Evolutionary conservation across 1,140 invertebrate genomes (phyloP).

Genomic region (Mesaphorura yosii): DNA sequence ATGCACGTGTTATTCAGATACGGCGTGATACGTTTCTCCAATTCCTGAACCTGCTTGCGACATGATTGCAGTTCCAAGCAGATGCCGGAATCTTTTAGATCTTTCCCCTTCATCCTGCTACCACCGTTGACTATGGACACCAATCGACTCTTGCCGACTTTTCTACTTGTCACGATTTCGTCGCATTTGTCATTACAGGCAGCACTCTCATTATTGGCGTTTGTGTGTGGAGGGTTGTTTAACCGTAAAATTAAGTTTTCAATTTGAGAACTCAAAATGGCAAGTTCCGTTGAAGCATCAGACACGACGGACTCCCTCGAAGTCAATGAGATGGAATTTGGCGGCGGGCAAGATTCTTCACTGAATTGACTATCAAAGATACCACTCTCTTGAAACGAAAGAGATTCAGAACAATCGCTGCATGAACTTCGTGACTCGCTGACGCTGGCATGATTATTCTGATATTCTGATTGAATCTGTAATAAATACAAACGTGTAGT

Average conservation of each 20-base stretch:
- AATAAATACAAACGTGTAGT: too few species aligned
- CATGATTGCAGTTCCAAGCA: constrained; percentile 23
- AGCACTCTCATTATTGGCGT: background rate
- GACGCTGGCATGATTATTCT: constrained; percentile 25
- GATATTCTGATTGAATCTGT: constrained; percentile 17
- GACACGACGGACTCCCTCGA: background rate
- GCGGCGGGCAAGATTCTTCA: constrained; percentile 21
- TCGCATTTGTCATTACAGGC: background rate
- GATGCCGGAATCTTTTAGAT: too few species aligned
- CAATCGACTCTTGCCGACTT: constrained; percentile 5
- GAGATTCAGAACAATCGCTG: constrained; percentile 29
- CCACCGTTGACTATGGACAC: too few species aligned
- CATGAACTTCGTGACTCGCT: constrained; percentile 29
- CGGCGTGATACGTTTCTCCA: constrained; percentile 24
- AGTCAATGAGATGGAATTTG: background rate
- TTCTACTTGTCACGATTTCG: constrained; percentile 3
- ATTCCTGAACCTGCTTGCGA: constrained; percentile 27
- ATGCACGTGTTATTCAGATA: constrained; percentile 32
- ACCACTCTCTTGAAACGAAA: constrained; percentile 48
- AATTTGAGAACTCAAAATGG: constrained; percentile 45
- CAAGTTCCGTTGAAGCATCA: constrained; percentile 35
- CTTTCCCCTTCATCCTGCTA: constrained; percentile 17
- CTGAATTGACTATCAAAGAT: constrained; percentile 43
- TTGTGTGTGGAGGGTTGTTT: background rate
- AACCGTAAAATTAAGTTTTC: constrained; percentile 36